These are phyloP conservation scores for Bergia puertoricense DNA, from an alignment of 92 coral and sea anemone genomes.

Conservation along the genomic window DNA sequence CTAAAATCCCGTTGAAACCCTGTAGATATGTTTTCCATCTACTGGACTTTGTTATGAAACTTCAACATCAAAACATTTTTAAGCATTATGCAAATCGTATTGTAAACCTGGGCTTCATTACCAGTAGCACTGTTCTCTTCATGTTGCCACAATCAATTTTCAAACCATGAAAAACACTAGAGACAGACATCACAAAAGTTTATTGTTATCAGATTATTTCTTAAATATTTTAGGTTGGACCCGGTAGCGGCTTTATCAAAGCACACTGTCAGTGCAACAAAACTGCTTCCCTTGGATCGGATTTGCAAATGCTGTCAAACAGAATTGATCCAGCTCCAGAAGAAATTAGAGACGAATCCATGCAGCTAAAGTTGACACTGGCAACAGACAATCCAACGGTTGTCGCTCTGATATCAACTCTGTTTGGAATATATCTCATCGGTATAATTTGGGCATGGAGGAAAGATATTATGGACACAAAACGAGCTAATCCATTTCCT, in stretches of 20 bases:
- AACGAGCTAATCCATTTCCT: conserved; percentile 60
- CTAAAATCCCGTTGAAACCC: too few relatives aligned
- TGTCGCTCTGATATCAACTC: conserved; percentile 26
- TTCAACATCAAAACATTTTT: too few relatives aligned
- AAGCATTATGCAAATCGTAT: too few relatives aligned
- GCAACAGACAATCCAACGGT: conserved; percentile 23
- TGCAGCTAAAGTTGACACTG: background rate
- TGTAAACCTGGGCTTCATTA: too few relatives aligned
- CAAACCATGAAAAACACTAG: background rate
- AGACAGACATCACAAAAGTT: too few relatives aligned
- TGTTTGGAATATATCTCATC: conserved; percentile 27
- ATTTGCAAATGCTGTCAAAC: conserved; percentile 4
- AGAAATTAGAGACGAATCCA: background rate
- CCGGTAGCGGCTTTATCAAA: background rate
- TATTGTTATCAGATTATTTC: background rate
- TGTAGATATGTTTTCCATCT: too few relatives aligned
- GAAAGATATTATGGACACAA: conserved; percentile 17
- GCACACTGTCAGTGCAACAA: conserved; percentile 22
- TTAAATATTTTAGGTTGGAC: conserved; percentile 21
- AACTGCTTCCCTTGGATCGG: conserved; percentile 30
- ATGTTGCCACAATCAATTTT: too few relatives aligned
- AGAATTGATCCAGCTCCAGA: conserved; percentile 26
- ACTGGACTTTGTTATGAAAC: too few relatives aligned
- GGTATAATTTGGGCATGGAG: conserved; percentile 34
- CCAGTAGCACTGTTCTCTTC: background rate